Evolutionary conservation across 30 jellyfish, hydroid and myxozoan genomes (phyloP), one percentile per base, ranked within the genome.

Genomic region (Cassiopea xamachana): DNA sequence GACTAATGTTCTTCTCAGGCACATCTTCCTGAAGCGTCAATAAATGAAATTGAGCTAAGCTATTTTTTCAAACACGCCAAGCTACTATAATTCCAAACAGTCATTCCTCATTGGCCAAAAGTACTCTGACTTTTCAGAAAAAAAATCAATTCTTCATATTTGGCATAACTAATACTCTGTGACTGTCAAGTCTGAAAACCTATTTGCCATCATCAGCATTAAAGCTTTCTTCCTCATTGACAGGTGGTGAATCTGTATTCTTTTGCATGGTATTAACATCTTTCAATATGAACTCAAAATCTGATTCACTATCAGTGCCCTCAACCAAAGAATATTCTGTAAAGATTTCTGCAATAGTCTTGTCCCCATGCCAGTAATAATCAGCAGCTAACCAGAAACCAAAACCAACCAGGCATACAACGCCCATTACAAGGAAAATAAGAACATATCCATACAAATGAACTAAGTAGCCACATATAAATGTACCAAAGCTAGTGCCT

Each of bases 401-500:
- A 93, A 93, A 93, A 13, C 90, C 96, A 76, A 86, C 50, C 64
- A 93, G 71, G 72, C 84, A 93, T 48, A 60, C 76, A 43, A 81
- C 75, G 5, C 98, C 98, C 84, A 90, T 44, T n/a, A 83, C 60
- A 13, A 86, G n/a, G 48, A 94, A 94, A 27, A 94, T 92, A 43
- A 75, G 80, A 18, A 77, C 84, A 69, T 94, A 94, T 15, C 98
- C 97, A 94, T 78, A 89, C 46, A 84, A 77, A 49, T 89, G 87
- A 0, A 94, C 87, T 27, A 85, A 59, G 68, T 61, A 87, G 13
- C 94, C 94, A n/a, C 96, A 96, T 12, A 85, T 87, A 18, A 89
- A 89, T 14, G 90, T 70, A 70, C 98, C 98, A 79, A 94, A 73
- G 48, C 96, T 82, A 17, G 92, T 85, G 43, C 98, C 98, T 49